phyloP scores from a whole-genome alignment of 2,113 vertebrate genomes.

The Aplodontia rufa region DNA sequence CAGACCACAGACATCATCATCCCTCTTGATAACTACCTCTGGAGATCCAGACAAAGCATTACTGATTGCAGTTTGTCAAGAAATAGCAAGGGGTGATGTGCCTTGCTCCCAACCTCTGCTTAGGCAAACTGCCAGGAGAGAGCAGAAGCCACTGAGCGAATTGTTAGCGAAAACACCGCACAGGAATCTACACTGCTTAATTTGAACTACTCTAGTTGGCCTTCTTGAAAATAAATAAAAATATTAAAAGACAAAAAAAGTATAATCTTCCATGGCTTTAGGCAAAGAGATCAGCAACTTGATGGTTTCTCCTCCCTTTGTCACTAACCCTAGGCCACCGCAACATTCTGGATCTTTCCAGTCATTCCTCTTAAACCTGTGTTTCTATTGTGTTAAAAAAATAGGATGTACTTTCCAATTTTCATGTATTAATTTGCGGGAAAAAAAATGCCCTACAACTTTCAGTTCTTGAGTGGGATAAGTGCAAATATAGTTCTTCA shows the following conservation, averaged over 20 bases:
- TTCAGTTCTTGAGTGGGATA: neutral
- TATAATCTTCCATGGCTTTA: neutral
- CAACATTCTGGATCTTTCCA: neutral
- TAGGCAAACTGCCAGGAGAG: conserved; percentile 1
- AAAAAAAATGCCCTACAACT: neutral
- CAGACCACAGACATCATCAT: conserved; percentile 16
- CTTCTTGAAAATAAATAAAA: neutral
- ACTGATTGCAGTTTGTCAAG: neutral
- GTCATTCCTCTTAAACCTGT: fast-evolving
- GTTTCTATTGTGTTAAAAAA: neutral
- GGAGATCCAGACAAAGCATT: conserved; percentile 18
- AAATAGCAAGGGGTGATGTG: neutral
- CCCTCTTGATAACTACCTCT: conserved; percentile 55
- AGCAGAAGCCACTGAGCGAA: neutral
- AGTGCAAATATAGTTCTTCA: neutral
- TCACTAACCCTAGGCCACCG: no score
- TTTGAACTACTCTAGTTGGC: neutral
- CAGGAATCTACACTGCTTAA: neutral
- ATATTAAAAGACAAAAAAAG: neutral
- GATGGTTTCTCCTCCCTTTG: fast-evolving
- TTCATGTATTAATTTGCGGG: neutral
- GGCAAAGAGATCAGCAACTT: neutral
- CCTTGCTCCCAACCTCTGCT: neutral
- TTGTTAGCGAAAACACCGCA: neutral
- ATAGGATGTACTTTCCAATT: neutral